These are phyloP conservation scores for Mugil cephalus DNA, from an alignment of 2,113 vertebrate genomes.

Conservation along the genomic window DNA sequence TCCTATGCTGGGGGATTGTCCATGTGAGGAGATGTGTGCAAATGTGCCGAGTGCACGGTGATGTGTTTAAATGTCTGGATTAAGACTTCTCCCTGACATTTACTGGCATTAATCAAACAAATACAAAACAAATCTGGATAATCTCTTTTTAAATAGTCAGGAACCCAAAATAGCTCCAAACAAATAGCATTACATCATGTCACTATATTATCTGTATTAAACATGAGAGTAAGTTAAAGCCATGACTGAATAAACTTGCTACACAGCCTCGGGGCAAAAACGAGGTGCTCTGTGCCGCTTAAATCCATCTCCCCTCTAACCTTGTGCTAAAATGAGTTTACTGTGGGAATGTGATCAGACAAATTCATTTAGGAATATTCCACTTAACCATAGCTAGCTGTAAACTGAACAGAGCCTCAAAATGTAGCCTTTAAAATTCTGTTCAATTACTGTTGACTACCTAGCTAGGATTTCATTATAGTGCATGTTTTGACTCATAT, in stretches of 20 bases:
- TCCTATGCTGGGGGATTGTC: constrained; percentile 38
- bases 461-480: too few relatives aligned
- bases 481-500: too few relatives aligned
- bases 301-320: background rate
- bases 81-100: constrained; percentile 63
- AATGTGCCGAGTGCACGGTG: background rate
- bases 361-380: too few relatives aligned
- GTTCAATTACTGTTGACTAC: background rate
- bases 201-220: constrained; percentile 17
- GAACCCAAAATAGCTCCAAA: constrained; percentile 35
- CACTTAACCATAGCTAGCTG: background rate
- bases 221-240: background rate
- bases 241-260: background rate
- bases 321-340: background rate
- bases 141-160: constrained; percentile 69
- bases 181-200: constrained; percentile 33
- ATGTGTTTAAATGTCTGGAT: constrained; percentile 52
- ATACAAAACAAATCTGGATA: constrained; percentile 45
- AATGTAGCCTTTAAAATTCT: background rate
- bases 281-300: background rate
- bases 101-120: constrained; percentile 54
- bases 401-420: background rate
- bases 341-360: too few relatives aligned
- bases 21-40: constrained; percentile 8
- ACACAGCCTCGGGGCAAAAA: background rate